These are phyloP conservation scores for Plagodis pulveraria DNA, from an alignment of 2,888 invertebrate genomes.

Conservation along the genomic window DNA sequence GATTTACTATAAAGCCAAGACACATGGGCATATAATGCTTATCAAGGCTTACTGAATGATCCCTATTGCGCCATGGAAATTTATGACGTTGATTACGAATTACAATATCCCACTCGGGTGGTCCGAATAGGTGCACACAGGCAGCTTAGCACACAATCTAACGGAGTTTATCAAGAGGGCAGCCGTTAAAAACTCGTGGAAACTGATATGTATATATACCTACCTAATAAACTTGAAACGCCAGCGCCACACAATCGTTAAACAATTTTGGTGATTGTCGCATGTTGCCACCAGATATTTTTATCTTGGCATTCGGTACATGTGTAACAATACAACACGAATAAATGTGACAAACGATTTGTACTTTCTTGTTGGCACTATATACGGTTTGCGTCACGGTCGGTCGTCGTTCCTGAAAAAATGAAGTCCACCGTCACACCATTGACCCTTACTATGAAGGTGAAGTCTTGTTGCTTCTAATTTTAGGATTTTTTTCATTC, in stretches of 20 bases:
- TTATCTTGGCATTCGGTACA: conserved; percentile 56
- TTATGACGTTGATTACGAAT: conserved; percentile 66
- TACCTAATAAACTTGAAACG: conserved; percentile 38
- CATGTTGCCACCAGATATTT: conserved; percentile 51
- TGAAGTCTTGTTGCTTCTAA: conserved; percentile 39
- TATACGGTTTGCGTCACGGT: conserved; percentile 60
- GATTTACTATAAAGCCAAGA: conserved; percentile 49
- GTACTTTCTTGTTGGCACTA: conserved; percentile 55
- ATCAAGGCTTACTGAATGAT: conserved; percentile 71
- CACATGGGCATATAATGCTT: conserved; percentile 53
- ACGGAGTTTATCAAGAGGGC: conserved; percentile 67
- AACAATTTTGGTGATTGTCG: conserved; percentile 47
- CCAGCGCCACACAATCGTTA: conserved; percentile 37
- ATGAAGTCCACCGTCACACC: conserved; percentile 55
- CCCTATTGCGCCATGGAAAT: conserved; percentile 73
- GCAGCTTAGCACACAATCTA: conserved; percentile 57
- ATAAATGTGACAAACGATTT: conserved; percentile 46
- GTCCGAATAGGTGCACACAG: conserved; percentile 55
- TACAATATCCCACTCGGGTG: conserved; percentile 60
- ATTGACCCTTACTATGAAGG: conserved; percentile 57
- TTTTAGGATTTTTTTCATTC: conserved; percentile 5
- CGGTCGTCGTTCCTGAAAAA: conserved; percentile 70
- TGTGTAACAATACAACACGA: conserved; percentile 44
- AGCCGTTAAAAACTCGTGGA: conserved; percentile 62
- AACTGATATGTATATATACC: conserved; percentile 55